Percentiles rank a stretch among this genome's conserved stretches.
These are phyloP conservation scores for Leucosticte australis DNA, from an alignment of 2,113 vertebrate genomes.

Conservation along the genomic window DNA sequence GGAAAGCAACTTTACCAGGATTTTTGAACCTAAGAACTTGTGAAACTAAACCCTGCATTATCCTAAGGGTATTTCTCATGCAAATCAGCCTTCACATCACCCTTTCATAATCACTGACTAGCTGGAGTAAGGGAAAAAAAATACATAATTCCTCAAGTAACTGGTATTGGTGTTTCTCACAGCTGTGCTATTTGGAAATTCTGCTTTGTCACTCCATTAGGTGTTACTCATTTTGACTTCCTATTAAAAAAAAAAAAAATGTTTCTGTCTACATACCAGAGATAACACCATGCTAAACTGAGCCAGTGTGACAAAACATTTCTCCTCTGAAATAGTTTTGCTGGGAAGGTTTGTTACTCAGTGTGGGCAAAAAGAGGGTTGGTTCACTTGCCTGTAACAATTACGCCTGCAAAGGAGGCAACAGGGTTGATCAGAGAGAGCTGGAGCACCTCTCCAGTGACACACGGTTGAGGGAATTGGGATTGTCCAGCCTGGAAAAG, in stretches of 20 bases:
- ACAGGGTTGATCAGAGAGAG: not conserved
- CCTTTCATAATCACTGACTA: not conserved
- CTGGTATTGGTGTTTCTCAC: not conserved
- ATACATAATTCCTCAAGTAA: not conserved
- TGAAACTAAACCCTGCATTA: not conserved
- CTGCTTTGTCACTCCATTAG: not conserved
- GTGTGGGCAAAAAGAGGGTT: not conserved
- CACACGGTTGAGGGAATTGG: accelerated
- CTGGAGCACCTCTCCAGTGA: no score
- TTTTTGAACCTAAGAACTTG: not conserved
- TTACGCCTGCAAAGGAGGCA: not conserved
- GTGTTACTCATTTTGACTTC: not conserved
- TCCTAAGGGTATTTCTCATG: constrained; percentile 22
- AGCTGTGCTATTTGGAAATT: not conserved
- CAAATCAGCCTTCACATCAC: not conserved
- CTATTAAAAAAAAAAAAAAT: not conserved
- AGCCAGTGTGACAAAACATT: not conserved
- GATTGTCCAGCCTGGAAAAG: not conserved
- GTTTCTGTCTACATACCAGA: not conserved
- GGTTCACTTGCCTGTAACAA: no score
- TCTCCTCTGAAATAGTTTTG: not conserved
- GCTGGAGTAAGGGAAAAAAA: not conserved
- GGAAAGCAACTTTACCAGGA: not conserved
- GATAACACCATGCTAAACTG: accelerated
- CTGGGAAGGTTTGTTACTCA: not conserved